Conservation (phyloP, 2,888 invertebrate species). For the Habroteleia sp. region DNA sequence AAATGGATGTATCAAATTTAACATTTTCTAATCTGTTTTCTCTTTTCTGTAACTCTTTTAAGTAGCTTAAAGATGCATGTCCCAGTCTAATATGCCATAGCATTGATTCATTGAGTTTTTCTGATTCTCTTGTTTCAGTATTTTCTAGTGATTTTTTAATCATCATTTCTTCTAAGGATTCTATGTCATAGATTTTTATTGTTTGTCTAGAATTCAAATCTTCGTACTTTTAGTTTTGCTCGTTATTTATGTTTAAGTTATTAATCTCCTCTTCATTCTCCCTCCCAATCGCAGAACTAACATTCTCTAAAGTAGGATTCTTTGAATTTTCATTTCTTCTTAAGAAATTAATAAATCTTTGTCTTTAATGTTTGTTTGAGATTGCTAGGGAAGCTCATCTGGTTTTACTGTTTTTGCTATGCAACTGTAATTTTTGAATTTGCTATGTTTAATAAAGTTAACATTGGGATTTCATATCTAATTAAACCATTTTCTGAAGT, state of each 20-base stretch:
- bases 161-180: no score
- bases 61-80: conserved; percentile 64
- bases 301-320: no score
- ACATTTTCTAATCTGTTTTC: conserved; percentile 58
- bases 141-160: no score
- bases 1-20: conserved; percentile 66
- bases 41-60: conserved; percentile 60
- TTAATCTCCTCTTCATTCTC: no score
- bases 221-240: no score
- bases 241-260: no score
- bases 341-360: background rate
- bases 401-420: conserved; percentile 36
- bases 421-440: conserved; percentile 44
- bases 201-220: no score
- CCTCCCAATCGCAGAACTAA: no score
- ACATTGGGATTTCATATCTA: conserved; percentile 40
- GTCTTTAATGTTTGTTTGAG: background rate
- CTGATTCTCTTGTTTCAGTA: no score
- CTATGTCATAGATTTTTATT: no score
- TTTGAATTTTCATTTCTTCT: conserved; percentile 18
- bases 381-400: conserved; percentile 26
- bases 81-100: conserved; percentile 53
- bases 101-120: conserved; percentile 40
- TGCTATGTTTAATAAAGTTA: background rate
- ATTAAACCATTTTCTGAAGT: conserved; percentile 40